A percentile compares a stretch with the other conserved stretches of the same genome.
phyloP scores from a whole-genome alignment of 2,797 vertebrate species.

The Ciconia nigra region DNA sequence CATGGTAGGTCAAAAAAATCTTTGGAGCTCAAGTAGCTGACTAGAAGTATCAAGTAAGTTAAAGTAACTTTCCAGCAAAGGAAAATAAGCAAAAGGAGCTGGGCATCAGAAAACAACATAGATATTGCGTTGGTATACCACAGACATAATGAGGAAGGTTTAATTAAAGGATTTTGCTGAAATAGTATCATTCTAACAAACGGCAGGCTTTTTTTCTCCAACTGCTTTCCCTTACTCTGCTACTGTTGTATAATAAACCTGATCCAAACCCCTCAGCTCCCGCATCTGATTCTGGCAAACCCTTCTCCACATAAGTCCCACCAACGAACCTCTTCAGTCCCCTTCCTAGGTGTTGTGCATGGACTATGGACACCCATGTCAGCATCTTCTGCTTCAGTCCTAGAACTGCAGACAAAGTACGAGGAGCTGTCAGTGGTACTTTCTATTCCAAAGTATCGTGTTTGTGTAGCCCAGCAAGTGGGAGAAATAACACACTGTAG shows the following conservation, averaged over 20 bases:
- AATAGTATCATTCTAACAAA: not conserved
- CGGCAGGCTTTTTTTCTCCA: not conserved
- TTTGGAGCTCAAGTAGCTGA: not conserved
- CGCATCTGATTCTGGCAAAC: not conserved
- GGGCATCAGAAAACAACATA: not conserved
- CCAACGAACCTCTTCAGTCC: not conserved
- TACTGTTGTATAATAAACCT: not conserved
- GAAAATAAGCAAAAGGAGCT: not conserved
- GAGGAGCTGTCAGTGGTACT: not conserved
- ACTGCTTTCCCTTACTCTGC: not conserved
- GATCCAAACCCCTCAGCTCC: not conserved
- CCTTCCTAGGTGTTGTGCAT: not conserved
- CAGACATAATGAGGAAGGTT: not conserved
- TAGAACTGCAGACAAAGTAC: not conserved
- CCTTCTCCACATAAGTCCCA: not conserved
- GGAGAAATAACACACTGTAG: not conserved
- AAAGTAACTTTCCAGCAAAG: not conserved
- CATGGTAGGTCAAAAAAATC: not conserved
- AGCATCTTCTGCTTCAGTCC: not conserved
- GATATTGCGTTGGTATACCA: not conserved
- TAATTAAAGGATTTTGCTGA: not conserved
- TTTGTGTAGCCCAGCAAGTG: not conserved
- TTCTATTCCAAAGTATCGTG: not conserved
- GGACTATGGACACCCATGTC: not conserved
- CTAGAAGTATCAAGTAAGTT: not conserved